Conservation (phyloP, 1,140 invertebrate species). For the Callitettix versicolor region DNA sequence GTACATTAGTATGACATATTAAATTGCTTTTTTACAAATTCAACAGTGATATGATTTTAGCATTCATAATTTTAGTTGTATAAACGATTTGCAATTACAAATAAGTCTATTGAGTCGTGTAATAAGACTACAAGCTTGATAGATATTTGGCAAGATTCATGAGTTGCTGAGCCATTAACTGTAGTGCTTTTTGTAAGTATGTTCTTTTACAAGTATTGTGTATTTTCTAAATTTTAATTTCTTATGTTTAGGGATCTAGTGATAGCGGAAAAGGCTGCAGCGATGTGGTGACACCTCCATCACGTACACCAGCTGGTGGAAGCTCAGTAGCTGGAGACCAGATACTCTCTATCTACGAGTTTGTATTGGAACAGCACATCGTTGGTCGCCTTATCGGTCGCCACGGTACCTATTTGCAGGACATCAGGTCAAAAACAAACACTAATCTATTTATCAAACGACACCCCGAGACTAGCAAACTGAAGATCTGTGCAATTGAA, state of each 20-base stretch:
- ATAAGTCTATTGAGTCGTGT: too few species aligned
- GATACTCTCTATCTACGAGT: slow-evolving; percentile 22
- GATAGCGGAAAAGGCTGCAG: slow-evolving; percentile 66
- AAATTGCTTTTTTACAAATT: too few species aligned
- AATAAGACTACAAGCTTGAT: too few species aligned
- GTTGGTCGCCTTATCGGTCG: slow-evolving; percentile 83
- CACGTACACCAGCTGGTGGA: slow-evolving; percentile 29
- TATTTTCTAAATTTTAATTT: not conserved
- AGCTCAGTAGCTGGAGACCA: slow-evolving; percentile 25
- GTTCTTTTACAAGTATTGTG: not conserved
- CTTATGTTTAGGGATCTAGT: slow-evolving; percentile 51
- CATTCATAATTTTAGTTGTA: too few species aligned
- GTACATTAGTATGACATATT: too few species aligned
- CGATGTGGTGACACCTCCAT: slow-evolving; percentile 48
- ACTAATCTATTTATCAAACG: slow-evolving; percentile 67
- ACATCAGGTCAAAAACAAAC: slow-evolving; percentile 65
- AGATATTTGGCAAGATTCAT: too few species aligned
- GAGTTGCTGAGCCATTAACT: too few species aligned
- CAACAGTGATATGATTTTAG: too few species aligned
- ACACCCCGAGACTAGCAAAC: slow-evolving; percentile 55
- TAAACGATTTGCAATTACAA: too few species aligned
- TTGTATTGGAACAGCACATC: slow-evolving; percentile 35
- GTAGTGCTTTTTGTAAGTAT: too few species aligned
- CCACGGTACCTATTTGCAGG: slow-evolving; percentile 67
- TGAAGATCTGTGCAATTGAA: slow-evolving; percentile 75